Conservation (phyloP, 2,888 invertebrate genomes). For the Aromia moschata region DNA sequence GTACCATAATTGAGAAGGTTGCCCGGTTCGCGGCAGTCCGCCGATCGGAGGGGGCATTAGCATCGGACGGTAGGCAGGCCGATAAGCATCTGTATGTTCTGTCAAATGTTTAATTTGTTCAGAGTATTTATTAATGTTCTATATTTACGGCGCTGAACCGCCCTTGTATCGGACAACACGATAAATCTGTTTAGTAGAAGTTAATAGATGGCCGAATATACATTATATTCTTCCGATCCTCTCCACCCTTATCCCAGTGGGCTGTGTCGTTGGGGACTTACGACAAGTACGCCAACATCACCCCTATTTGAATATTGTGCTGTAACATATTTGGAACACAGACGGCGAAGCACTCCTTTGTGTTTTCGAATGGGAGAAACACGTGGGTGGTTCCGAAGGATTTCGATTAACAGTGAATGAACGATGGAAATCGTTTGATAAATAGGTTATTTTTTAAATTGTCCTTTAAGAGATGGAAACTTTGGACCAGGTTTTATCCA, state of each 20-base stretch:
- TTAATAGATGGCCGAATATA: slow-evolving; percentile 28
- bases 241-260: slow-evolving; percentile 26
- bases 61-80: slow-evolving; percentile 52
- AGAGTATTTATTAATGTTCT: slow-evolving; percentile 58
- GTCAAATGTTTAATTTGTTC: slow-evolving; percentile 60
- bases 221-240: slow-evolving; percentile 21
- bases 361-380: no score
- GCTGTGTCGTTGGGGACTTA: slow-evolving; percentile 3
- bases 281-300: slow-evolving; percentile 14
- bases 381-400: no score
- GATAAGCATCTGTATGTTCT: slow-evolving; percentile 58
- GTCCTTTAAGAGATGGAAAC: no score
- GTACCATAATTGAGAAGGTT: slow-evolving; percentile 36
- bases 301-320: slow-evolving; percentile 14
- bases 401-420: no score
- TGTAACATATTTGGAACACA: no score
- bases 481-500: no score
- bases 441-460: no score
- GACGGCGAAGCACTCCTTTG: no score
- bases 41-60: slow-evolving; percentile 51
- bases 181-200: slow-evolving; percentile 46
- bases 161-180: slow-evolving; percentile 49
- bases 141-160: slow-evolving; percentile 55
- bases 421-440: no score
- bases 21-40: slow-evolving; percentile 42